phyloP scores from a whole-genome alignment of 2,113 vertebrate genomes.

The Gallinago paraguaiae region DNA sequence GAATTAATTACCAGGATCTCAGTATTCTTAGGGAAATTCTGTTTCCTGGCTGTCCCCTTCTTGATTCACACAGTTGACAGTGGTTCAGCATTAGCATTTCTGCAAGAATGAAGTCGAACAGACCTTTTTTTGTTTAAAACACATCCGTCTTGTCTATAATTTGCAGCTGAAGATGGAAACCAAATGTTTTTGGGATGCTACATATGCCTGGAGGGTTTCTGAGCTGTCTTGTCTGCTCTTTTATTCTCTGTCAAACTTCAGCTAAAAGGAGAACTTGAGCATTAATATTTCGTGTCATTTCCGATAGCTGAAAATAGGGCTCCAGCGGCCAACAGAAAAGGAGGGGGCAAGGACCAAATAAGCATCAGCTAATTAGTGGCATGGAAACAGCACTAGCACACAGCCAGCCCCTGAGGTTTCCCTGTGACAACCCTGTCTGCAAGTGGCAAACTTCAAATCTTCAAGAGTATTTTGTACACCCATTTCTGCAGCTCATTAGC shows the following conservation, averaged over 20 bases:
- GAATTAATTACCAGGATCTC: conserved; percentile 48
- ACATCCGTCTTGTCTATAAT: conserved; percentile 62
- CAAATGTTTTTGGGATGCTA: conserved; percentile 66
- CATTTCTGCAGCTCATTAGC: neutral
- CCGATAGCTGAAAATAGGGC: conserved; percentile 24
- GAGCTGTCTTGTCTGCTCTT: conserved; percentile 64
- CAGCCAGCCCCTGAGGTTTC: neutral
- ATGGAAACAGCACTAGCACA: neutral
- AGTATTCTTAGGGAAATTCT: conserved; percentile 57
- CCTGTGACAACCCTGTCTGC: neutral
- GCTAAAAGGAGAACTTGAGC: conserved; percentile 39
- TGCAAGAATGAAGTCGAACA: conserved; percentile 66
- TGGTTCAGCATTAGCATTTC: conserved; percentile 61
- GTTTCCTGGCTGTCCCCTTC: conserved; percentile 52
- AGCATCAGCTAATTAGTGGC: neutral
- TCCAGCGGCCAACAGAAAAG: neutral
- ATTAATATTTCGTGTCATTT: conserved; percentile 9
- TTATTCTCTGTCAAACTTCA: neutral
- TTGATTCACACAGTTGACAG: conserved; percentile 46
- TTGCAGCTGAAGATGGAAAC: conserved; percentile 67
- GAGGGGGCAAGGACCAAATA: neutral
- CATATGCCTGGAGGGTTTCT: conserved; percentile 42
- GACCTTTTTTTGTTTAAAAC: conserved; percentile 61
- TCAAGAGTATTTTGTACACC: neutral
- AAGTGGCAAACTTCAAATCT: neutral